Evolutionary conservation across 2,797 vertebrate species (phyloP).

Genomic region (Falco berigora): DNA sequence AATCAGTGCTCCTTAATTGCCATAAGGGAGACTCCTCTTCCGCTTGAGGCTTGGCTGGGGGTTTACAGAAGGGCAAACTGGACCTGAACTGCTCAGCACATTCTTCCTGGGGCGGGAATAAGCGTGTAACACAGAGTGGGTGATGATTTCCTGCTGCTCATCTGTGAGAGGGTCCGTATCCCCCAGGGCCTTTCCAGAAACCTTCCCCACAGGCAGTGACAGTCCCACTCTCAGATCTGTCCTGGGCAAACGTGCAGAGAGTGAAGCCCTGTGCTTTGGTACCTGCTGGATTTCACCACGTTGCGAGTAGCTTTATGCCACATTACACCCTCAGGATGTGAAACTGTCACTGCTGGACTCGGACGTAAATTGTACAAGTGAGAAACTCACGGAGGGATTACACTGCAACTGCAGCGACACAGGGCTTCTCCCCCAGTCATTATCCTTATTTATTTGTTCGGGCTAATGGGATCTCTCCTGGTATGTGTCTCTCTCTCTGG

Average conservation of each 20-base stretch:
- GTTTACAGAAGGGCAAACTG: background rate
- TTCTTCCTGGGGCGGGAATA: background rate
- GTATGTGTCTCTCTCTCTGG: background rate
- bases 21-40: background rate
- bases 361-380: background rate
- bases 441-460: background rate
- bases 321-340: background rate
- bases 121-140: accelerated
- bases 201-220: accelerated
- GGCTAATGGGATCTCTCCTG: background rate
- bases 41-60: background rate
- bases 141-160: accelerated
- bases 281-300: background rate
- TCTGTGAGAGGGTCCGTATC: background rate
- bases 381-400: accelerated
- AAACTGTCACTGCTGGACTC: background rate
- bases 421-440: background rate
- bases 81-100: background rate
- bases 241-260: background rate
- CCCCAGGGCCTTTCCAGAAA: background rate
- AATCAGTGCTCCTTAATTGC: background rate
- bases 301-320: background rate
- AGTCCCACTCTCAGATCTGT: accelerated
- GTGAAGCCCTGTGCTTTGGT: background rate
- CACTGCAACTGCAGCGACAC: background rate